These are phyloP conservation scores for Yponomeuta evonymella DNA, from an alignment of 2,888 invertebrate genomes.

Conservation along the genomic window DNA sequence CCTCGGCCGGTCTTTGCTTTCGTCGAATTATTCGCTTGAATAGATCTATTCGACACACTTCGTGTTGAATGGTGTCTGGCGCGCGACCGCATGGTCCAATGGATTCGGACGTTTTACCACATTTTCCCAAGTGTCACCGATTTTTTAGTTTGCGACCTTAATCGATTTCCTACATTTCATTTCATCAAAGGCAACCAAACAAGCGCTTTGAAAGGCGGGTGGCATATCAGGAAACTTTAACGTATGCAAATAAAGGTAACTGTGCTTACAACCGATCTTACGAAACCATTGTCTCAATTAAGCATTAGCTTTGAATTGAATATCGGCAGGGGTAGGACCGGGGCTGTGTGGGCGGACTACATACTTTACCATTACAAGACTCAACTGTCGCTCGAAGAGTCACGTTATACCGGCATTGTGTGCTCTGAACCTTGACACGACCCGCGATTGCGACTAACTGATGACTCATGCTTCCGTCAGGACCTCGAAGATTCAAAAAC, in stretches of 20 bases:
- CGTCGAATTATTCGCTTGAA: slow-evolving; percentile 49
- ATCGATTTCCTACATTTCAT: slow-evolving; percentile 18
- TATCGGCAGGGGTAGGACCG: not conserved
- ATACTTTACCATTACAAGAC: not conserved
- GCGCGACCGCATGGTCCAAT: slow-evolving; percentile 49
- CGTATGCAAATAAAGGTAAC: slow-evolving; percentile 12
- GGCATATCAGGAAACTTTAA: not conserved
- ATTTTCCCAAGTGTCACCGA: not conserved
- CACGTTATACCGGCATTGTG: slow-evolving; percentile 30
- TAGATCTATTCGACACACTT: slow-evolving; percentile 51
- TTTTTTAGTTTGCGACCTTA: slow-evolving; percentile 11
- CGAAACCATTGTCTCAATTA: slow-evolving; percentile 5
- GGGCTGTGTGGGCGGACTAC: not conserved
- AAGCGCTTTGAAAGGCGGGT: not conserved
- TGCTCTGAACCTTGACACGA: slow-evolving; percentile 54
- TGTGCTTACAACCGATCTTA: slow-evolving; percentile 17
- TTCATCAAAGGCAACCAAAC: not conserved
- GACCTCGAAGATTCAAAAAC: slow-evolving; percentile 47
- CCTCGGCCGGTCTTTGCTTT: slow-evolving; percentile 37
- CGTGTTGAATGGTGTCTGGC: slow-evolving; percentile 38
- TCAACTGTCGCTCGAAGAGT: slow-evolving; percentile 4
- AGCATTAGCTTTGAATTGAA: slow-evolving; percentile 9
- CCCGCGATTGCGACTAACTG: slow-evolving; percentile 34
- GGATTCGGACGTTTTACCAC: slow-evolving; percentile 21
- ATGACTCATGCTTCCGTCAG: slow-evolving; percentile 61